These are phyloP conservation scores for Mongoloraphidia duomilia DNA, from an alignment of 2,888 invertebrate genomes.

Conservation along the genomic window DNA sequence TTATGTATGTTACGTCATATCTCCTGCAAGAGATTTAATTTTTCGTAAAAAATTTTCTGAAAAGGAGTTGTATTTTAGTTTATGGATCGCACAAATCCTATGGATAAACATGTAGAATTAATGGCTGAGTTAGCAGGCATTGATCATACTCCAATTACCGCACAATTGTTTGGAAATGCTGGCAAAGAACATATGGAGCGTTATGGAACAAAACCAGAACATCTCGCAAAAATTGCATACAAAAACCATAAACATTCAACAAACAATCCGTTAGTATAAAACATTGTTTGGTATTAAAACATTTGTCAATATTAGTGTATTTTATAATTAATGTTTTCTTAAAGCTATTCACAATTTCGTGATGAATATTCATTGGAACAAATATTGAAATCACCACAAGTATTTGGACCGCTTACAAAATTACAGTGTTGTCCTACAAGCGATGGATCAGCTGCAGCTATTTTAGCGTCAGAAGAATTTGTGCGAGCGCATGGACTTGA, in stretches of 20 bases:
- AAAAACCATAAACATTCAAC: conserved; percentile 96
- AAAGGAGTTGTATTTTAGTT: conserved; percentile 31
- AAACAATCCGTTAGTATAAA: conserved; percentile 69
- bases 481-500: conserved; percentile 71
- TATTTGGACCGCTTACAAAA: conserved; percentile 88
- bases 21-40: no score
- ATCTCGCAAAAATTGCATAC: conserved; percentile 93
- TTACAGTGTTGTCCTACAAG: conserved; percentile 97
- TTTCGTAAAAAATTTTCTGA: not conserved
- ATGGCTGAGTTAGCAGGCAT: conserved; percentile 77
- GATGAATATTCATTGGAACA: conserved; percentile 84
- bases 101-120: conserved; percentile 74
- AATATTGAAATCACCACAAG: conserved; percentile 72
- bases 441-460: conserved; percentile 91
- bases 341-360: conserved; percentile 80
- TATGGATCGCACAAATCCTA: conserved; percentile 72
- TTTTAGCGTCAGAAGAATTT: conserved; percentile 83
- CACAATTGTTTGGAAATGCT: conserved; percentile 95
- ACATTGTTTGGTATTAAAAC: not conserved
- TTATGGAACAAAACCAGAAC: conserved; percentile 84
- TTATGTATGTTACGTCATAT: no score
- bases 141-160: conserved; percentile 70
- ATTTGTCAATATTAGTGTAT: not conserved
- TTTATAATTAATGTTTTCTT: conserved; percentile 7
- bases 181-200: conserved; percentile 91